phyloP scores from a whole-genome alignment of 2,888 invertebrate genomes.

The Drosophila mayaguana region DNA sequence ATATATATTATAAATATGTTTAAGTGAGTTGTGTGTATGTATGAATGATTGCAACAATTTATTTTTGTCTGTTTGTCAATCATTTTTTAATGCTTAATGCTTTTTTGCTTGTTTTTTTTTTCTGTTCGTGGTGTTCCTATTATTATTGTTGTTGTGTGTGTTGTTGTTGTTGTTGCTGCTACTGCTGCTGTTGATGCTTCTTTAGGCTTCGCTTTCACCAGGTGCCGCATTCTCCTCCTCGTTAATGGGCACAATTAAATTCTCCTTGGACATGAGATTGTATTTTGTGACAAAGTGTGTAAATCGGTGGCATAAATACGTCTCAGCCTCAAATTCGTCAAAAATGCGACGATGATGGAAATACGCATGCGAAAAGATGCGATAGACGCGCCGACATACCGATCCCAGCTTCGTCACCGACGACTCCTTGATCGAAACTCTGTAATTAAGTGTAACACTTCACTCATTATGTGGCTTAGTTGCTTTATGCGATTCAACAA shows the following conservation, averaged over 20 bases:
- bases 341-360: conserved; percentile 98
- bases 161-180: conserved; percentile 9
- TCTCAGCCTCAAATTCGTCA: conserved; percentile 99
- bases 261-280: conserved; percentile 98
- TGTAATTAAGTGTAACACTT: conserved; percentile 85
- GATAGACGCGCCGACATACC: conserved; percentile 98
- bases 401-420: conserved; percentile 99
- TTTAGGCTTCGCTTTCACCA: conserved; percentile 86
- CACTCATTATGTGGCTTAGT: conserved; percentile 49
- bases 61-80: conserved; percentile 34
- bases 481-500: background rate
- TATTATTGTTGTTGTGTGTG: conserved; percentile 28
- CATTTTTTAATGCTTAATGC: conserved; percentile 50
- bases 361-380: conserved; percentile 99
- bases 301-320: conserved; percentile 97
- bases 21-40: conserved; percentile 47
- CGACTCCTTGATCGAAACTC: conserved; percentile 99
- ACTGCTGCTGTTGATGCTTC: conserved; percentile 22
- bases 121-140: conserved; percentile 22
- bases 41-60: conserved; percentile 42
- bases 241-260: conserved; percentile 98
- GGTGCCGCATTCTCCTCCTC: conserved; percentile 89
- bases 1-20: conserved; percentile 64
- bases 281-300: conserved; percentile 99
- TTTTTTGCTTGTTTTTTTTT: conserved; percentile 30